These are phyloP conservation scores for Bicyclus anynana DNA, from an alignment of 1,140 invertebrate species.

Conservation along the genomic window DNA sequence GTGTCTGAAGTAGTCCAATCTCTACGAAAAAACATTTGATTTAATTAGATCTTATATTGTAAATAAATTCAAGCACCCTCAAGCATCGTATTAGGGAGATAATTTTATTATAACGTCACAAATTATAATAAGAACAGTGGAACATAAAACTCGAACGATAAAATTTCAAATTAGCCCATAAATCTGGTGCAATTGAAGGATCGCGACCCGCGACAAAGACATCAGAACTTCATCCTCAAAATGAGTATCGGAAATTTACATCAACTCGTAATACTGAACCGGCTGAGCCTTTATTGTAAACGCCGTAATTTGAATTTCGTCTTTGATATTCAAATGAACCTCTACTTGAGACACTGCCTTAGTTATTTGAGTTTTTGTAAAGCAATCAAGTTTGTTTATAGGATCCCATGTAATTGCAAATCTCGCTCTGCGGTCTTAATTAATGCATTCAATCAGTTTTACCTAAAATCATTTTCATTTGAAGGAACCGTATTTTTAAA, in stretches of 20 bases:
- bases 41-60: too few relatives aligned
- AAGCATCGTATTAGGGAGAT: background rate
- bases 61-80: too few relatives aligned
- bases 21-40: too few relatives aligned
- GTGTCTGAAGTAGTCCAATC: too few relatives aligned
- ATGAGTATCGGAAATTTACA: slow-evolving; percentile 77
- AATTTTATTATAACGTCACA: slow-evolving; percentile 1
- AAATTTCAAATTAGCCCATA: slow-evolving; percentile 35
- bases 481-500: background rate
- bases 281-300: slow-evolving; percentile 75
- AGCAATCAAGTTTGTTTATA: slow-evolving; percentile 77
- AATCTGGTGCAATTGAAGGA: slow-evolving; percentile 48
- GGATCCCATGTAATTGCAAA: slow-evolving; percentile 71
- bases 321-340: slow-evolving; percentile 77
- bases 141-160: slow-evolving; percentile 14
- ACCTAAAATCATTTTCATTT: background rate
- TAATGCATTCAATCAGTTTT: slow-evolving; percentile 63
- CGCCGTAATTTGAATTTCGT: slow-evolving; percentile 75
- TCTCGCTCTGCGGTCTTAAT: slow-evolving; percentile 70
- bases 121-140: slow-evolving; percentile 6
- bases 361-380: slow-evolving; percentile 78
- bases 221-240: slow-evolving; percentile 70
- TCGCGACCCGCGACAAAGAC: slow-evolving; percentile 57
- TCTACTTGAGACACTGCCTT: slow-evolving; percentile 76
- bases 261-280: slow-evolving; percentile 70